Conservation (phyloP, 2,113 vertebrate genomes). For the Rallus limicola region DNA sequence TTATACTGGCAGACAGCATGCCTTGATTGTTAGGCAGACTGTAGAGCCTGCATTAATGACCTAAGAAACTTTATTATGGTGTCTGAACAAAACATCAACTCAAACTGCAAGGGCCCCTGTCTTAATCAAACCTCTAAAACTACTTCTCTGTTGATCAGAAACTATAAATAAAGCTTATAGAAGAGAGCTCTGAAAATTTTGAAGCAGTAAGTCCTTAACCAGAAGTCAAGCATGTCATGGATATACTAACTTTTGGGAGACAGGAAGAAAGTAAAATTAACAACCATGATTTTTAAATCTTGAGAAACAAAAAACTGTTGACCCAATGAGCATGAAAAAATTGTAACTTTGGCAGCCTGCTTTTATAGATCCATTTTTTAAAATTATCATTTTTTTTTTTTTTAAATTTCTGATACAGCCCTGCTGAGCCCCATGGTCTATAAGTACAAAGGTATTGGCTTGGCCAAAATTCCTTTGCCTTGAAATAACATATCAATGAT, state of each 20-base stretch:
- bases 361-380: not conserved
- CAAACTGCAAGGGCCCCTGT: not conserved
- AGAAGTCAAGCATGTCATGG: not conserved
- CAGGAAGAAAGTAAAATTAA: not conserved
- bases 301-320: not conserved
- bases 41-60: not conserved
- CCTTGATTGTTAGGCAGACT: not conserved
- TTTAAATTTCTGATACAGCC: not conserved
- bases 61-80: not conserved
- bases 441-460: not conserved
- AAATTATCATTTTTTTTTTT: not conserved
- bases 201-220: not conserved
- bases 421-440: accelerated
- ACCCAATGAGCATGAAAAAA: not conserved
- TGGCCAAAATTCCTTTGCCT: not conserved
- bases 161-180: not conserved
- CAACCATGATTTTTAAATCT: not conserved
- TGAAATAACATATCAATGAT: not conserved
- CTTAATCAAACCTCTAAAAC: not conserved
- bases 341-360: not conserved
- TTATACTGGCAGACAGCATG: not conserved
- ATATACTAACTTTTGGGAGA: not conserved
- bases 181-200: not conserved
- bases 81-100: not conserved
- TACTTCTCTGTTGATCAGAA: not conserved